Conservation (phyloP, 1,140 invertebrate species). For the Zaprionus davidi region DNA sequence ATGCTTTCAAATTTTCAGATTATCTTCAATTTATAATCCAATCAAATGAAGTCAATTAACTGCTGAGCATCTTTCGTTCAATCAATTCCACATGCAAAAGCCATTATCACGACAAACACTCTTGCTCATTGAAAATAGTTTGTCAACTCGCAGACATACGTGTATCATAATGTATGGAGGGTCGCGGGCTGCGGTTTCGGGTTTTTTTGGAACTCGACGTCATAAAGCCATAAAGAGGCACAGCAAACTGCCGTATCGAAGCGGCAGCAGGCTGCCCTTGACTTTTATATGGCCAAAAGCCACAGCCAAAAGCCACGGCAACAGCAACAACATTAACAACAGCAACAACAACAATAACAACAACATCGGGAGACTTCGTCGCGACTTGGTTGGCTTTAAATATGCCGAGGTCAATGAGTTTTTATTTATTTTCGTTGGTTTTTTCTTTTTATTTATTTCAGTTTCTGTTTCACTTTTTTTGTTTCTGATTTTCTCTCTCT, state of each 20-base stretch:
- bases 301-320: slow-evolving; percentile 11
- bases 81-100: neutral
- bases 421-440: slow-evolving; percentile 32
- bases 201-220: neutral
- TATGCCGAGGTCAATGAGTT: slow-evolving; percentile 42
- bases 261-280: slow-evolving; percentile 41
- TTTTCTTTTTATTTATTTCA: slow-evolving; percentile 12
- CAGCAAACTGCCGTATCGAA: slow-evolving; percentile 40
- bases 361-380: slow-evolving; percentile 14
- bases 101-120: neutral
- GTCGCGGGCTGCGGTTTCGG: neutral
- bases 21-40: neutral
- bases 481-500: neutral
- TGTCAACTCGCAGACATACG: neutral
- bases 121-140: neutral
- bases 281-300: slow-evolving; percentile 51
- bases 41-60: neutral
- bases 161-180: too few species aligned
- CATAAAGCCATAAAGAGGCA: slow-evolving; percentile 29
- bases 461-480: neutral
- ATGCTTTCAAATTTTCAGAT: neutral
- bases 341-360: slow-evolving; percentile 16
- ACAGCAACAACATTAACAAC: slow-evolving; percentile 11
- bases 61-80: neutral
- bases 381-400: slow-evolving; percentile 22